Conservation (phyloP, 1,140 invertebrate genomes). For the Polypedilum pembai region DNA sequence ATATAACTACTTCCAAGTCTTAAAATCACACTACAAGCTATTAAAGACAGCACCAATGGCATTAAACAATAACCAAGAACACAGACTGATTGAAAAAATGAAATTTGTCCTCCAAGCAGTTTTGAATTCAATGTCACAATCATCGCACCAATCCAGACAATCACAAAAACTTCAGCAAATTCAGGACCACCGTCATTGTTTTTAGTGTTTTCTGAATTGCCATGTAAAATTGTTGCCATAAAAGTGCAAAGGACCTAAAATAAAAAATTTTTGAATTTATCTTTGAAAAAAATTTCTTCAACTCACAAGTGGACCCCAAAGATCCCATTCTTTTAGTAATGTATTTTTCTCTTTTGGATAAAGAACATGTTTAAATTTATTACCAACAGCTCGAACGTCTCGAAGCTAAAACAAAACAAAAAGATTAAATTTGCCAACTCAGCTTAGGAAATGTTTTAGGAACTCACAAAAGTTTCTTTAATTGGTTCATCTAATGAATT, state of each 20-base stretch:
- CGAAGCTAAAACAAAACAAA: slow-evolving; percentile 63
- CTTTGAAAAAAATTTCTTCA: no score
- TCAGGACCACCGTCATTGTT: slow-evolving; percentile 82
- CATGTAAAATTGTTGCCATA: slow-evolving; percentile 90
- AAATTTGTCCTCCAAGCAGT: slow-evolving; percentile 85
- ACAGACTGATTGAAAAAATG: slow-evolving; percentile 97
- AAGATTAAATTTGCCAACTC: slow-evolving; percentile 14
- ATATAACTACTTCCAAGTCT: slow-evolving; percentile 57
- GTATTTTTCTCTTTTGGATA: slow-evolving; percentile 88
- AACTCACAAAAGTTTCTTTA: slow-evolving; percentile 77
- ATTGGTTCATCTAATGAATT: slow-evolving; percentile 94
- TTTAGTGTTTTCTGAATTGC: slow-evolving; percentile 52
- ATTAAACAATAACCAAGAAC: slow-evolving; percentile 95
- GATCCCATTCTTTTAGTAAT: slow-evolving; percentile 75
- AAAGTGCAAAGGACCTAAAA: slow-evolving; percentile 95
- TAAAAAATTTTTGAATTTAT: slow-evolving; percentile 74
- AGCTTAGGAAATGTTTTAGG: slow-evolving; percentile 8
- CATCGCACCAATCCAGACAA: slow-evolving; percentile 94
- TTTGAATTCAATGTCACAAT: slow-evolving; percentile 95
- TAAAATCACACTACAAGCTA: slow-evolving; percentile 76
- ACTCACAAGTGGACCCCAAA: not conserved
- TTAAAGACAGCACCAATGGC: slow-evolving; percentile 75
- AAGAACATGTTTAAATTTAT: slow-evolving; percentile 91
- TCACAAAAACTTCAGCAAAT: slow-evolving; percentile 96
- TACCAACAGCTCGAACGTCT: slow-evolving; percentile 85